Base-by-base conservation (phyloP, 2,888 invertebrate species). In the Spodoptera exigua region DNA sequence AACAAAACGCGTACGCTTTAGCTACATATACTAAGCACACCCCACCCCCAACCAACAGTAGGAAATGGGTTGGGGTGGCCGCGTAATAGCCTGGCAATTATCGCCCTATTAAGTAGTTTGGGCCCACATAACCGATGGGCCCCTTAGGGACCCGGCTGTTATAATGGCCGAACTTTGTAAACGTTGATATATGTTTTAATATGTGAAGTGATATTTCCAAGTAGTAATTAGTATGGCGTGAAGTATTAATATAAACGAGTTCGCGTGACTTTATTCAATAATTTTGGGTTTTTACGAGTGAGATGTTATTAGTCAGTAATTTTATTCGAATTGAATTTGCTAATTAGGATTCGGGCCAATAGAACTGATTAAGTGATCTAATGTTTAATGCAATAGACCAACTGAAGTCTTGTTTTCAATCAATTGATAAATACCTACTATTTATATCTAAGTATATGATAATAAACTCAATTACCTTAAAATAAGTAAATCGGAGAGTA, bases 21-120 rank as follows among this genome's bases (percentile, higher is more conserved):
- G 57, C 59, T 57, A 48, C 36, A n/a, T 60, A 49, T 17, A 55
- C 57, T 46, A 41, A 36, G 37, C 14, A 18, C 60, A 59, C 59
- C 53, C 65, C 61, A 65, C 40, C 44, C 61, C 61, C 36, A 27
- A 37, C 61, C 36, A 27, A 37, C 13, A 21, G 32, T 18, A 11
- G 34, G 18, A 21, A 39, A 45, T 53, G 34, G 58, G 70, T 64
- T 57, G 67, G 70, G 61, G 61, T 69, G 79, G 81, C 64, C 64
- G 49, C 52, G 82, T 88, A 88, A 91, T 90, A 82, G 88, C 82
- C 78, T 61, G 79, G 78, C 90, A 93, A 93, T 93, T 93, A 92
- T 92, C 91, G 83, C 89, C 87, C 90, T 90, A 93, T 92, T 93
- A 92, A 92, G 88, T 89, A 91, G 91, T 92, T 91, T 83, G 81